phyloP scores from a whole-genome alignment of 2,888 invertebrate species.

The Zeuzera pyrina region DNA sequence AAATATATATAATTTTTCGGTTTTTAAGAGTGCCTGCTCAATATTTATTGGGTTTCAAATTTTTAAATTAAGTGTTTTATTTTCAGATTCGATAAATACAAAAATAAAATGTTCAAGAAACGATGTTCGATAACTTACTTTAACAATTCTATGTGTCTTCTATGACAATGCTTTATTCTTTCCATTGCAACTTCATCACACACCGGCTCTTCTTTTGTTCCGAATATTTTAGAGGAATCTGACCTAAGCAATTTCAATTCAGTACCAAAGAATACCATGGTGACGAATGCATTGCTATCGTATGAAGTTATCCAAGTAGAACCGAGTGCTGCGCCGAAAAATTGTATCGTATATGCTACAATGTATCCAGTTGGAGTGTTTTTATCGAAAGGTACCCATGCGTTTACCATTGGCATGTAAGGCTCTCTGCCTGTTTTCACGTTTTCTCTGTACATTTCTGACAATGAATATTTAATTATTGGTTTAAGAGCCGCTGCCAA shows the following conservation, averaged over 20 bases:
- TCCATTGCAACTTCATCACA: constrained; percentile 18
- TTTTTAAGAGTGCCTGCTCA: too few species aligned
- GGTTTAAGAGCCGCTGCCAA: constrained; percentile 43
- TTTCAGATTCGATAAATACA: too few species aligned
- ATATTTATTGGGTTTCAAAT: too few species aligned
- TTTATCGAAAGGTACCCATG: constrained; percentile 59
- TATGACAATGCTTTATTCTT: constrained; percentile 40
- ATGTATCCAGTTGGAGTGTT: constrained; percentile 35
- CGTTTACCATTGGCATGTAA: constrained; percentile 49
- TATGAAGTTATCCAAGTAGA: constrained; percentile 60
- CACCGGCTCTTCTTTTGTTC: constrained; percentile 15
- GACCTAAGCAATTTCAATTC: constrained; percentile 44
- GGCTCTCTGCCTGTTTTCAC: constrained; percentile 37
- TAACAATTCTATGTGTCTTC: constrained; percentile 39
- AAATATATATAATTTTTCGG: too few species aligned
- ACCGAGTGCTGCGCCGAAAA: constrained; percentile 48
- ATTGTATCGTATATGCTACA: constrained; percentile 37
- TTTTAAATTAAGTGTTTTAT: too few species aligned
- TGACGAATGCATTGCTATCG: constrained; percentile 51
- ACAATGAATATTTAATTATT: constrained; percentile 35
- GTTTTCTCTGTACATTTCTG: constrained; percentile 33
- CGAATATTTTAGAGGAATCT: constrained; percentile 42
- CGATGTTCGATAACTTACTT: too few species aligned
- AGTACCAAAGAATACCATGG: constrained; percentile 55
- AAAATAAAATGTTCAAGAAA: too few species aligned